A percentile compares a stretch with the other conserved stretches of the same genome.
phyloP scores from a whole-genome alignment of 2,888 invertebrate genomes.

The Lydus trimaculatus region DNA sequence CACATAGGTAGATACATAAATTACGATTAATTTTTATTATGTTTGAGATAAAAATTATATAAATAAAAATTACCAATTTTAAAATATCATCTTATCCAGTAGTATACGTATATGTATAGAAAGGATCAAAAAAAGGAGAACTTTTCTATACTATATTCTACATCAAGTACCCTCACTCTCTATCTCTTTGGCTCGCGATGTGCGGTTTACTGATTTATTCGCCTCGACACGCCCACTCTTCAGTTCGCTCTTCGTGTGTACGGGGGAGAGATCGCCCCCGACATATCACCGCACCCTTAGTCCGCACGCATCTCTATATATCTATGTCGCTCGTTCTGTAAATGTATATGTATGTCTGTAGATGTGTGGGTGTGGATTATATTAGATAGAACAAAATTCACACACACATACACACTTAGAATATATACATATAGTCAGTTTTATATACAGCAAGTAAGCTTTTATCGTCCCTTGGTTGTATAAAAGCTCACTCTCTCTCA shows the following conservation, averaged over 20 bases:
- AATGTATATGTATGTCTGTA: neutral
- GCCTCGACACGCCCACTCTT: constrained; percentile 55
- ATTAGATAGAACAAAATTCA: neutral
- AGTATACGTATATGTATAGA: no score
- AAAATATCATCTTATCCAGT: neutral
- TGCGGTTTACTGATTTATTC: constrained; percentile 60
- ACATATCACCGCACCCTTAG: constrained; percentile 38
- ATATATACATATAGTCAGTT: constrained; percentile 5
- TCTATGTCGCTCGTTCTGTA: neutral
- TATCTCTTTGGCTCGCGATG: constrained; percentile 14
- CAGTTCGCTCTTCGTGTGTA: constrained; percentile 38
- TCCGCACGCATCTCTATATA: constrained; percentile 32
- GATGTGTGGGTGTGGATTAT: neutral
- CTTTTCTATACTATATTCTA: no score
- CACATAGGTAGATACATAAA: neutral
- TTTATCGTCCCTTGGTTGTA: constrained; percentile 32
- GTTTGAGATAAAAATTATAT: neutral
- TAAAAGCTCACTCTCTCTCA: constrained; percentile 24
- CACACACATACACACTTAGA: neutral
- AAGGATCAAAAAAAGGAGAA: neutral
- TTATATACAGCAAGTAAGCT: constrained; percentile 22
- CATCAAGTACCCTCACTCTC: constrained; percentile 32
- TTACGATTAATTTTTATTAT: no score
- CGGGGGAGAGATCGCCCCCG: constrained; percentile 43
- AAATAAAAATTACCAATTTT: neutral